Evolutionary conservation across 2,888 invertebrate genomes (phyloP), one percentile per base, ranked within the genome.

Genomic region (Pandemis heparana): DNA sequence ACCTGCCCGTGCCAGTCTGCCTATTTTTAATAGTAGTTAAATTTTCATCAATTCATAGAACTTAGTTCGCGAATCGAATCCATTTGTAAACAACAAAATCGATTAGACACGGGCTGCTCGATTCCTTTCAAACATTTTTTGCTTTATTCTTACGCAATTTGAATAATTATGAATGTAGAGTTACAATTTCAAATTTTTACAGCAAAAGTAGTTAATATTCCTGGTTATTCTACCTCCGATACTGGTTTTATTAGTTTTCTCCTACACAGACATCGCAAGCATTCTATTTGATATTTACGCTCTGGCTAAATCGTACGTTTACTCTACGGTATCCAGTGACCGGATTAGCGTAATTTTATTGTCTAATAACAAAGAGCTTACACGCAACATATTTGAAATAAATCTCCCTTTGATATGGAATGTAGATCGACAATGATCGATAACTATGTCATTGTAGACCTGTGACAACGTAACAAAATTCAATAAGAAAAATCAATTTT

Each of bases 401-500:
- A 56, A 56, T 10, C 12, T 23, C 23, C 8, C 12, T 23, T 56
- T 56, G 23, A 23, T 56, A 12, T 56, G 5, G 56, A 23, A 56
- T 23, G 23, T 12, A 56, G 18, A 23, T 23, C 10, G 56, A 63
- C 46, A 46, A 12, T 18, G 46, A 63, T 46, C 23, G 56, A 56
- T 56, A 56, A 23, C 56, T 18, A 18, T 38, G 59, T n/a, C 48
- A 46, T 48, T 46, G 46, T 64, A 23, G 2, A 51, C 16, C 39
- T 60, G 38, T 38, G 46, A 43, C 63, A 41, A 63, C 71, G 71
- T 65, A 65, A 67, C 41, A 41, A 63, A 65, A 48, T 63, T 41
- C 41, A 72, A 72, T 67, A 63, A 23, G 53, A 59, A 68, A 68
- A 63, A 63, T 64, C 56, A 68, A 59, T 73, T 73, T 73, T 59